Base-by-base conservation (phyloP, 1,140 invertebrate species). In the Aphelinus certus region DNA sequence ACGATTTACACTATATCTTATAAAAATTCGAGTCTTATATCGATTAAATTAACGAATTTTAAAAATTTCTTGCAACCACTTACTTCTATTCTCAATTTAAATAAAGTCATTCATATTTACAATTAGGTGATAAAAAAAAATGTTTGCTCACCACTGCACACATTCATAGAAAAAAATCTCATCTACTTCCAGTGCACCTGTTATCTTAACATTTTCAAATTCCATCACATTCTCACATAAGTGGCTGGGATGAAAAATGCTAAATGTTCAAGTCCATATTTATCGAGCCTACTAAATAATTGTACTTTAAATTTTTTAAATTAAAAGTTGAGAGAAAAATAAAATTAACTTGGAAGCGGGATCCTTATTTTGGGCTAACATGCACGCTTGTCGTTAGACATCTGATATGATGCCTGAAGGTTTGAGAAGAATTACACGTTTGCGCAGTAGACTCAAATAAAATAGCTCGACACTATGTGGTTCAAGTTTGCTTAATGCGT, bases 401-500 rank as follows among this genome's bases (percentile, higher is more conserved):
- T 2, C 26, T 56, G 2, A 71, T 45, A 46, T 26, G 26, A 26
- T 26, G 26, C 26, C 26, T 63, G n/a, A 49, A 55, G 3, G 48
- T 58, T 1, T 26, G 9, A 43, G 7, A 70, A 26, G n/a, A 26
- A 7, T 60, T 0, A 1, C 3, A 7, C 2, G 1, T 69, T 63
- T 5, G 68, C 53, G 10, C 9, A 2, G 7, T 70, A 71, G 48
- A 60, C 47, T 69, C 42, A 67, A 9, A 64, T 46, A 7, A 49
- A 57, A 51, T 71, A 75, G 6, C 42, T 71, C 60, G 43, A 71
- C 57, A 64, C 51, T 26, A 45, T 63, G 1, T 7, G 71, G 45
- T 58, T 80, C 77, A 81, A 61, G 73, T 80, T 57, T 79, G 78
- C 63, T 79, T 79, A 76, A 77, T 81, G 53, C 82, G 82, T 73